These are phyloP conservation scores for Hydrolagus colliei DNA, from an alignment of 2,797 vertebrate species.

Conservation along the genomic window DNA sequence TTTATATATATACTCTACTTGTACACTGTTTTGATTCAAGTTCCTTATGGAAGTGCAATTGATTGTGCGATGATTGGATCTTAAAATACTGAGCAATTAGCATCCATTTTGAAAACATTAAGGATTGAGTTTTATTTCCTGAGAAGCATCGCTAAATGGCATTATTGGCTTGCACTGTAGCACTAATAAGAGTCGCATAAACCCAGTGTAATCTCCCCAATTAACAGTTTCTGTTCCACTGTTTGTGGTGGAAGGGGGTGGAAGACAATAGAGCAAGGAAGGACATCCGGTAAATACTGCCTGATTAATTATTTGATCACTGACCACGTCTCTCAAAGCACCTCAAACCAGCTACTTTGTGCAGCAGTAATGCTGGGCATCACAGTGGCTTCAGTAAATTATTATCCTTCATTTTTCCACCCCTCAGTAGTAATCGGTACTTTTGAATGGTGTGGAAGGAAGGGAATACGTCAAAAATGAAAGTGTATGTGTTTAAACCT, in stretches of 20 bases:
- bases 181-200: background rate
- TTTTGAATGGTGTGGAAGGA: background rate
- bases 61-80: background rate
- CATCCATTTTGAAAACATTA: constrained; percentile 10
- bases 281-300: background rate
- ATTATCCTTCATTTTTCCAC: background rate
- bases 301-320: background rate
- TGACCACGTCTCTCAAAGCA: background rate
- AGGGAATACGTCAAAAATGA: background rate
- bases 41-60: background rate
- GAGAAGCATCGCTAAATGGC: background rate
- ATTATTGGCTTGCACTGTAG: background rate
- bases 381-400: background rate
- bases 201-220: background rate
- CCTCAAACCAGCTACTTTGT: background rate
- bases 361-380: background rate
- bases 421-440: background rate
- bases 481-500: background rate
- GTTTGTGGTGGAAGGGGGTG: background rate
- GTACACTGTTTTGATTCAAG: background rate
- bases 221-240: background rate
- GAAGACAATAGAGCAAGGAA: background rate
- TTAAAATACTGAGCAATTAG: background rate
- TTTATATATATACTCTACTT: background rate
- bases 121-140: background rate